Evolutionary conservation across 1,140 invertebrate species (phyloP).

Genomic region (Drosophila erecta): DNA sequence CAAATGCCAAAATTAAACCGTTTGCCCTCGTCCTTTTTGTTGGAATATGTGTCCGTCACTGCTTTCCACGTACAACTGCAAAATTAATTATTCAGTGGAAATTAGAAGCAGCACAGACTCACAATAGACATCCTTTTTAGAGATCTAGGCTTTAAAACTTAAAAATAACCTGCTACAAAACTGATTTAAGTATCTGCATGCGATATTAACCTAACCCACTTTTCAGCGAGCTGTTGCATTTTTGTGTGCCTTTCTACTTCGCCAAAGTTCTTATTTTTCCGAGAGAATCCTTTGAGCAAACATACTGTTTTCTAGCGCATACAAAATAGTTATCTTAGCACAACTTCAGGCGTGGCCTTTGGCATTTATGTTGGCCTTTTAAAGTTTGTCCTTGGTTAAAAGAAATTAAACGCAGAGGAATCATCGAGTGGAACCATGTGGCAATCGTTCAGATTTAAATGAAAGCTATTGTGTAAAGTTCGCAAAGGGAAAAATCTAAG

Average conservation of each 20-base stretch:
- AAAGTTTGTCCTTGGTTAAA: conserved; percentile 15
- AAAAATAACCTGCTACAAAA: no score
- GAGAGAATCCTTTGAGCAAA: neutral
- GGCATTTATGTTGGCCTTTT: conserved; percentile 36
- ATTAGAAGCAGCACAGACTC: neutral
- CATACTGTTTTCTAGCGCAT: neutral
- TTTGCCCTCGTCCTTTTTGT: conserved; percentile 9
- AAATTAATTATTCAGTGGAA: conserved; percentile 29
- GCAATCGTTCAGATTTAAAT: conserved; percentile 2
- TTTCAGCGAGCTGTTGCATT: neutral
- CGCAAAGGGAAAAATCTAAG: conserved; percentile 1
- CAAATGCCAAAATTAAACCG: conserved; percentile 29
- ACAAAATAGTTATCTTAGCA: neutral
- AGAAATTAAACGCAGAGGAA: conserved; percentile 26
- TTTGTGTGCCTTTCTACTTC: neutral
- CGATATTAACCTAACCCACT: neutral
- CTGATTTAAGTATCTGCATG: no score
- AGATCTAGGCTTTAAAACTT: neutral
- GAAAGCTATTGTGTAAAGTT: conserved; percentile 30
- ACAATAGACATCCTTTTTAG: no score
- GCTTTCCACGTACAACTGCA: conserved; percentile 20
- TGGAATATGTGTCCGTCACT: neutral
- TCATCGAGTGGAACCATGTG: conserved; percentile 27
- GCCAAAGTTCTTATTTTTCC: neutral
- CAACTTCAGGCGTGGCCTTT: conserved; percentile 14